Percentiles rank a stretch among this genome's conserved stretches.
Evolutionary conservation across 1,140 invertebrate genomes (phyloP).

Genomic region (Zaprionus africanus): DNA sequence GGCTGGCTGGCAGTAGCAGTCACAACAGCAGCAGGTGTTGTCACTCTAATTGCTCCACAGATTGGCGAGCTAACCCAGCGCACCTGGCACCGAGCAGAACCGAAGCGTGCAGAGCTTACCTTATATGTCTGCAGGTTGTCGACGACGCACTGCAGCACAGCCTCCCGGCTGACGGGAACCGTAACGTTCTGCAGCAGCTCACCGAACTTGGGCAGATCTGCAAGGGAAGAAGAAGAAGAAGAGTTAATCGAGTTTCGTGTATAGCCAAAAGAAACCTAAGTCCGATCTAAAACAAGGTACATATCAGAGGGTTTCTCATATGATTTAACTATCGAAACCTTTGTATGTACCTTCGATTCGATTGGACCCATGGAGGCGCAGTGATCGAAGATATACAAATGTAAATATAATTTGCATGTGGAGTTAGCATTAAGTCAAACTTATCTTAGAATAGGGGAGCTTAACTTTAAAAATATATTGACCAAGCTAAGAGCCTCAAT

Average conservation of each 20-base stretch:
- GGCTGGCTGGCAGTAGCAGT: neutral
- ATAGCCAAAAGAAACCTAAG: neutral
- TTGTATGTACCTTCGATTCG: slow-evolving; percentile 69
- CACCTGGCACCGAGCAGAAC: neutral
- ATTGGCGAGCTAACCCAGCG: slow-evolving; percentile 15
- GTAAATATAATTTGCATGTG: neutral
- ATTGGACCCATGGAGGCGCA: slow-evolving; percentile 41
- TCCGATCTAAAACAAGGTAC: slow-evolving; percentile 69
- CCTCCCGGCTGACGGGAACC: slow-evolving; percentile 89
- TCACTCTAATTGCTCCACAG: slow-evolving; percentile 38
- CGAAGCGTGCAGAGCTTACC: slow-evolving; percentile 84
- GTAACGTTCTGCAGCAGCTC: slow-evolving; percentile 90
- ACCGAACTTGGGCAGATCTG: slow-evolving; percentile 90
- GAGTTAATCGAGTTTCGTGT: neutral
- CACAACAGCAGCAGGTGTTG: neutral
- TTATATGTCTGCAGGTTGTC: slow-evolving; percentile 91
- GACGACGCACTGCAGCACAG: slow-evolving; percentile 89
- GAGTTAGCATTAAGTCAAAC: slow-evolving; percentile 20
- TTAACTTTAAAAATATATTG: slow-evolving; percentile 47
- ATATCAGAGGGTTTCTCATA: slow-evolving; percentile 64
- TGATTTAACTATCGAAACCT: slow-evolving; percentile 54
- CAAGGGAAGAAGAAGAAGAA: slow-evolving; percentile 63
- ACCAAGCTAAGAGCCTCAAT: slow-evolving; percentile 68
- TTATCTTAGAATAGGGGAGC: slow-evolving; percentile 76
- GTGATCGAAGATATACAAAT: neutral